These are phyloP conservation scores for Staurois parvus DNA, from an alignment of 2,797 vertebrate genomes.

Conservation along the genomic window DNA sequence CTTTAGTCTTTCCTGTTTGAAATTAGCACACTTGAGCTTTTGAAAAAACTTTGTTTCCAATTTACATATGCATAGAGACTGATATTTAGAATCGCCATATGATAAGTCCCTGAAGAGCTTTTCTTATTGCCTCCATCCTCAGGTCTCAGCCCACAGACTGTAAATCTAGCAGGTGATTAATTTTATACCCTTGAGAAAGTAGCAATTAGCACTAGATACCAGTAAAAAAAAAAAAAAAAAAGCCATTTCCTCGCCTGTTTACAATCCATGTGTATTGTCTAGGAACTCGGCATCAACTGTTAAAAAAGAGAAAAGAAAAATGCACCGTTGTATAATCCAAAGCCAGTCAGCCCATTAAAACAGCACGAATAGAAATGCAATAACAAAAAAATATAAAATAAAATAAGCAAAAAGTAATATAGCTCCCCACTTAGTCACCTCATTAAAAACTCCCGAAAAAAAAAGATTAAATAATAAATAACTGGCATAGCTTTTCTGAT, in stretches of 20 bases:
- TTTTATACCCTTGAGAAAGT: conserved; percentile 92
- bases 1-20: conserved; percentile 92
- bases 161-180: conserved; percentile 98
- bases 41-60: conserved; percentile 92
- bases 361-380: background rate
- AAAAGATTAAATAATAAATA: conserved; percentile 75
- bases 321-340: background rate
- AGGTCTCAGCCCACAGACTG: conserved; percentile 92
- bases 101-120: conserved; percentile 92
- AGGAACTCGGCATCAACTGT: conserved; percentile 80
- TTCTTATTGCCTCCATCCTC: conserved; percentile 98
- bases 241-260: conserved; percentile 84
- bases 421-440: conserved; percentile 77
- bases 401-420: conserved; percentile 65
- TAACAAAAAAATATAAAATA: background rate
- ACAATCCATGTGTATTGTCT: conserved; percentile 80
- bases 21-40: conserved; percentile 97
- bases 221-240: conserved; percentile 84
- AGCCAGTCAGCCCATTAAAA: no score
- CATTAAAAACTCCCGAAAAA: conserved; percentile 72
- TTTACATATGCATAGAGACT: conserved; percentile 99
- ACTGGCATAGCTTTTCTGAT: conserved; percentile 73
- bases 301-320: conserved; percentile 69
- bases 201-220: conserved; percentile 89
- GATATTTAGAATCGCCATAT: conserved; percentile 94